Evolutionary conservation across 2,113 vertebrate genomes (phyloP), one percentile per base, ranked within the genome.

Genomic region (Colaptes auratus): DNA sequence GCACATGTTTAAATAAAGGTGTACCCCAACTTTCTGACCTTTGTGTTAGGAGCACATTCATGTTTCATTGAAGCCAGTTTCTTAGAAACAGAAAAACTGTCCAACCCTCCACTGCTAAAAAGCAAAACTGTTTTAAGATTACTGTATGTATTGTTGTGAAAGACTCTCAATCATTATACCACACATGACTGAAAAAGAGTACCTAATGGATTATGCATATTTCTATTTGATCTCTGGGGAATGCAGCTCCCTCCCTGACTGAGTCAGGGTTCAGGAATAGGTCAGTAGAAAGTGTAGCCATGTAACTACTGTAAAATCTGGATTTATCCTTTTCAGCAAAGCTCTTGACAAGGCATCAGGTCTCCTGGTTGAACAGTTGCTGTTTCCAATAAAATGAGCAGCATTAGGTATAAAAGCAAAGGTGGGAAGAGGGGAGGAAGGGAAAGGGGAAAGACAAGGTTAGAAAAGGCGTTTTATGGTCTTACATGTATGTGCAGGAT

Each of bases 161-260:
- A 88, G 66, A 46, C 76, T 81, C 65, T 92, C 17, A 0, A 46
- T 95, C 88, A 56, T 74, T 86, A 25, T 59, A 81, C 73, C 59
- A 90, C 76, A 94, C 83, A 91, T 88, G 90, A 93, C 90, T 90
- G 86, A 88, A 94, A 90, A 95, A 46, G 79, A 88, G 93, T 94
- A 88, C 95, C 89, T 96, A 65, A 83, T 95, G 95, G 92, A 95
- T 97, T 96, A 96, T 95, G 93, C 86, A 82, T 94, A 93, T 94
- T 95, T 95, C 70, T 90, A 7, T 94, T 96, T 97, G 95, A 97
- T 97, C 94, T 95, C 94, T 91, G 86, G 80, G 88, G 92, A 97
- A 95, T 95, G 83, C 88, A 95, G 5, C 82, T 92, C 89, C 66
- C 69, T 95, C 79, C 82, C 82, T 92, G 72, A 69, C 86, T 94